phyloP scores from a whole-genome alignment of 2,797 vertebrate species.

The Mormyrus hasselquistii region DNA sequence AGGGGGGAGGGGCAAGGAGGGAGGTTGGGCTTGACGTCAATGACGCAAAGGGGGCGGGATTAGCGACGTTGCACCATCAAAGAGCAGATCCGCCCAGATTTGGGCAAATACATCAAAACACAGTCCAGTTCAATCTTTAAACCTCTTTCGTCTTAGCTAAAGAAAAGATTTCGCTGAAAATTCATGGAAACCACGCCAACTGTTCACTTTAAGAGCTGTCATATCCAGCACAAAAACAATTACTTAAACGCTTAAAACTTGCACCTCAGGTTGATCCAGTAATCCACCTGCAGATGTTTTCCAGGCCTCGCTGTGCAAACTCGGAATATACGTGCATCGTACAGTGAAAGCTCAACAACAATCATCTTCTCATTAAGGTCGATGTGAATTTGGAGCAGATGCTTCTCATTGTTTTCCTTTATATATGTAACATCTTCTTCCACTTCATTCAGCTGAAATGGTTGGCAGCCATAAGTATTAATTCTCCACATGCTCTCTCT shows the following conservation, averaged over 20 bases:
- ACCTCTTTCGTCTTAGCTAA: not conserved
- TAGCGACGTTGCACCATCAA: not conserved
- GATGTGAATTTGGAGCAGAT: not conserved
- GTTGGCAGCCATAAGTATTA: not conserved
- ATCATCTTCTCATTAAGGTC: constrained; percentile 7
- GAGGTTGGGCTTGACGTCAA: constrained; percentile 15
- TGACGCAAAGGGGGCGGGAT: constrained; percentile 17
- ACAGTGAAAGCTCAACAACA: not conserved
- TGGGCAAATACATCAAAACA: not conserved
- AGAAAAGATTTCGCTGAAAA: not conserved
- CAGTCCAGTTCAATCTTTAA: constrained; percentile 1
- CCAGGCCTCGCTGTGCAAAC: not conserved
- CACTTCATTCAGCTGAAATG: not conserved
- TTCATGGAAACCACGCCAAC: not conserved
- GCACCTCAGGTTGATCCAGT: constrained; percentile 6
- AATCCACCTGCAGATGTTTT: not conserved
- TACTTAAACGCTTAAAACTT: constrained; percentile 5
- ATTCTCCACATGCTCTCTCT: constrained; percentile 21
- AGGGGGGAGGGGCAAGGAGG: constrained; percentile 20
- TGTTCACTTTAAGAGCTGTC: not conserved
- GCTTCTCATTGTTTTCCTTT: not conserved
- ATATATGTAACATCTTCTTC: not conserved
- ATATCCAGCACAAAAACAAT: not conserved
- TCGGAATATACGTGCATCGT: not conserved
- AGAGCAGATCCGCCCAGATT: not conserved